Evolutionary conservation across 2,797 vertebrate genomes (phyloP), one percentile per base, ranked within the genome.

Genomic region (Sebastes trivittatus): DNA sequence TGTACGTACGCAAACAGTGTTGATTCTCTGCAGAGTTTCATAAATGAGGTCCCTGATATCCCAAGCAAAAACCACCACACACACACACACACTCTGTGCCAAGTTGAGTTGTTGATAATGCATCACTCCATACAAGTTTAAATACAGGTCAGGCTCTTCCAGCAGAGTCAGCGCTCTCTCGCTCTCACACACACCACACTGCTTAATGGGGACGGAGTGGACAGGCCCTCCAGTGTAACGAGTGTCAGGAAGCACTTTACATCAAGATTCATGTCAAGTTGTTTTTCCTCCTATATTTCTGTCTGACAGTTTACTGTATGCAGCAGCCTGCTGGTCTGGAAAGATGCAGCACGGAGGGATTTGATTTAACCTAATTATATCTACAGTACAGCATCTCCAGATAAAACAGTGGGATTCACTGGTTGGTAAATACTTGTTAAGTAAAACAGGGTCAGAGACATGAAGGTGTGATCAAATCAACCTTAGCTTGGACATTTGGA

Each of bases 181-280:
- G n/a, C 78, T 25, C 46, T 52, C 52, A 22, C 65, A 11, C 65
- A n/a, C 64, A 30, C 10, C 66, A 32, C 65, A 36, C 59, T 42
- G 49, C 73, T 73, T 85, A 76, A 88, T 81, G 72, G 69, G 74
- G 7, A 88, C 11, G 11, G 61, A 83, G 80, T 71, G 82, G 80
- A 85, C 82, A 71, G 73, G 72, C 74, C 69, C 83, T 86, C 69
- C 79, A 74, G 85, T 78, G 79, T 85, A 87, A 86, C 65, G 9
- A 55, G 75, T 77, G 81, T 90, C 87, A 91, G 76, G 52, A 84
- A 86, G 81, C 84, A 86, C 90, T 90, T 83, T 83, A 87, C 70
- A 83, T 84, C 76, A 80, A 82, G 81, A 86, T 84, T 81, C 70
- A 83, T 81, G 72, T 83, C 63, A 61, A 63, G 60, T 78, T 78